Base-by-base conservation (phyloP, 1,140 invertebrate genomes). In the Luehdorfia chinensis region DNA sequence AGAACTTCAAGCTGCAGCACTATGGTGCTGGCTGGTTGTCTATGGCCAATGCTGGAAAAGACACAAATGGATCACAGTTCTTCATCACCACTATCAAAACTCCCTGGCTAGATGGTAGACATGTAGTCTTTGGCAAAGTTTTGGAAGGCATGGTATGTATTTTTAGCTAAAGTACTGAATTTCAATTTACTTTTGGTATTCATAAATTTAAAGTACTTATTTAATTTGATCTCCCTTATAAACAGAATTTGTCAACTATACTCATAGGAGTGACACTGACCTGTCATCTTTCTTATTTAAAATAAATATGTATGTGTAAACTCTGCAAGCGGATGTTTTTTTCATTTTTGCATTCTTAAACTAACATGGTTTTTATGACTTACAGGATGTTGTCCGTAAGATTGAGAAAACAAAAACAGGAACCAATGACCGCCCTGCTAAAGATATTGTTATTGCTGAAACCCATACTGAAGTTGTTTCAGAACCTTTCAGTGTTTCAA, bases 61-160 rank as follows among this genome's bases (percentile, higher is more conserved):
- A 99, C 78, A 98, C 98, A 21, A 99, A 99, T 88, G 98, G 98
- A 14, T 98, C 96, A 13, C 98, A 99, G 75, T 99, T 99, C 88
- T 99, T 99, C 75, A 97, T 99, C 71, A 98, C 96, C 9, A 93
- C 92, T 1, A 94, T 94, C 56, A 90, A 94, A 67, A 99, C 98
- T 7, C 88, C 94, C 14, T 99, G 98, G 98, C 89, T 99, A 19
- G 96, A 99, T 89, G 96, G 96, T 9, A 91, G 94, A 78, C 98
- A 99, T 77, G 97, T 98, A 58, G 98, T 99, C 9, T 99, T 99
- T 84, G 98, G 98, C 48, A 98, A 98, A 90, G 80, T 98, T 33
- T 59, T 97, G 14, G 92, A 93, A 64, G 96, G 96, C 87, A 97
- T 98, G 94, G 94, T 94, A 89, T 84, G 88, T 66, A 27, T n/a